phyloP scores from a whole-genome alignment of 2,888 invertebrate genomes.

The Patella ulyssiponensis region DNA sequence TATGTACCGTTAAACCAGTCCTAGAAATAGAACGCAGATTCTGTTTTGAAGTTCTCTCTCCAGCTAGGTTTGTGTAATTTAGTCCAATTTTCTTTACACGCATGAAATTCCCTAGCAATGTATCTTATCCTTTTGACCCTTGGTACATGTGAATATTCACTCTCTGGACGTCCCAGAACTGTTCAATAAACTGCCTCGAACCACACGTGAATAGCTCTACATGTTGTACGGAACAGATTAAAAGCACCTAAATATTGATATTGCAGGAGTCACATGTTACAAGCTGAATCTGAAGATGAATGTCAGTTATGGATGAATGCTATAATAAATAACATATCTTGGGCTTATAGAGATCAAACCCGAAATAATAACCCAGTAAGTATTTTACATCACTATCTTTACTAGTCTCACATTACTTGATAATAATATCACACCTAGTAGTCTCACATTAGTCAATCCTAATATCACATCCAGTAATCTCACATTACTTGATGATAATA shows the following conservation, averaged over 20 bases:
- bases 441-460: no score
- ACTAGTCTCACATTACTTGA: no score
- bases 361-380: background rate
- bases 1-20: constrained; percentile 93
- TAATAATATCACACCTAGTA: no score
- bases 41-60: constrained; percentile 96
- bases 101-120: no score
- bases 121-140: background rate
- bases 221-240: no score
- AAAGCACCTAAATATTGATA: background rate
- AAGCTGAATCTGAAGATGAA: constrained; percentile 96
- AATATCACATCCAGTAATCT: no score
- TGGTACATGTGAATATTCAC: no score
- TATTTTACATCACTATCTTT: no score
- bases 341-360: constrained; percentile 61
- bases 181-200: no score
- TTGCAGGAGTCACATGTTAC: constrained; percentile 92
- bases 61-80: constrained; percentile 82
- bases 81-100: background rate
- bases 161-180: no score
- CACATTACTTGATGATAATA: no score
- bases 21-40: constrained; percentile 91
- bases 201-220: no score
- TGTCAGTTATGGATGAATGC: constrained; percentile 90
- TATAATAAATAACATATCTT: constrained; percentile 78